Percentiles rank a stretch among this genome's conserved stretches.
These are phyloP conservation scores for Gobionotothen gibberifrons DNA, from an alignment of 2,797 vertebrate genomes.

Conservation along the genomic window DNA sequence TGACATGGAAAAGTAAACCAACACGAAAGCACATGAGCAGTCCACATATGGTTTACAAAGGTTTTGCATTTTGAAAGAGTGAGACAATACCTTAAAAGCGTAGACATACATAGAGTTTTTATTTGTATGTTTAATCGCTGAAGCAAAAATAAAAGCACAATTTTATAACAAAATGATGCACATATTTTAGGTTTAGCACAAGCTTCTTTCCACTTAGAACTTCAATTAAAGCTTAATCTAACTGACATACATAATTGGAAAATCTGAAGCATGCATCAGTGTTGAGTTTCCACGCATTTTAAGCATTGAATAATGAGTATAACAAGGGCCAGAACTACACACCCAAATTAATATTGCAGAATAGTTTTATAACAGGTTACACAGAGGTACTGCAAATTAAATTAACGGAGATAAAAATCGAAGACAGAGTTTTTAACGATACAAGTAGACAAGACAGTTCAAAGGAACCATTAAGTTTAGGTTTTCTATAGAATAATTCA, in stretches of 20 bases:
- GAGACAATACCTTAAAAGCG: not conserved
- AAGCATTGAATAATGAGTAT: not conserved
- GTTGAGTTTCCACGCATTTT: not conserved
- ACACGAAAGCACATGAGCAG: not conserved
- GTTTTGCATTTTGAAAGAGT: not conserved
- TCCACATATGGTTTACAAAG: not conserved
- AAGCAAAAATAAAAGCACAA: not conserved
- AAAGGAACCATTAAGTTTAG: not conserved
- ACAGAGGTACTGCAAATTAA: not conserved
- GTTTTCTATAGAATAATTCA: conserved; percentile 4
- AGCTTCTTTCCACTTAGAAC: not conserved
- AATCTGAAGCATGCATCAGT: not conserved
- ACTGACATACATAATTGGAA: not conserved
- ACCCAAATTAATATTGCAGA: not conserved
- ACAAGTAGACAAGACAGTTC: not conserved
- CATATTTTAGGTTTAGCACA: not conserved
- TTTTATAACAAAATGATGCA: not conserved
- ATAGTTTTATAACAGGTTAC: not conserved
- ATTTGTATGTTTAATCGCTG: conserved; percentile 22
- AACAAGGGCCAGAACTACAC: not conserved
- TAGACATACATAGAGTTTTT: conserved; percentile 19
- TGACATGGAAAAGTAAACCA: not conserved
- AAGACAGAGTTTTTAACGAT: not conserved
- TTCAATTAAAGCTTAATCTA: not conserved
- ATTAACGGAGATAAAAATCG: not conserved